Evolutionary conservation across 1,140 invertebrate species (phyloP).

Genomic region (Halesus radiatus): DNA sequence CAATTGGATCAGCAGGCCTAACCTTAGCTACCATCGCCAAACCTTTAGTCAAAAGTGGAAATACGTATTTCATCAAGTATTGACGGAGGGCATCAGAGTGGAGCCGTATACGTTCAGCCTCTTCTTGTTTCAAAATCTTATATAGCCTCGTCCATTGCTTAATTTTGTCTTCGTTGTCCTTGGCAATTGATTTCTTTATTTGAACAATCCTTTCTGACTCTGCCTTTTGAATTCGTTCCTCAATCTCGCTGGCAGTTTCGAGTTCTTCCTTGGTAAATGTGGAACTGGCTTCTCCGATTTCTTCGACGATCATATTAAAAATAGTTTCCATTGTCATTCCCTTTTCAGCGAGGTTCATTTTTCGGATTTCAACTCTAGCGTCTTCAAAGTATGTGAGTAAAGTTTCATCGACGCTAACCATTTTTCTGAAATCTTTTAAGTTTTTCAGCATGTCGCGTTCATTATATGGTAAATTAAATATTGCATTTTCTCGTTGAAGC

Average conservation of each 20-base stretch:
- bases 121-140: conserved; percentile 8
- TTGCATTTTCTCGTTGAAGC: conserved; percentile 12
- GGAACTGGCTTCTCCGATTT: conserved; percentile 1
- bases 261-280: neutral
- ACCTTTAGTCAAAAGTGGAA: conserved; percentile 6
- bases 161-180: conserved; percentile 4
- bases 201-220: neutral
- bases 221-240: neutral
- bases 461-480: conserved; percentile 6
- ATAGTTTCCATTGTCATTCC: neutral
- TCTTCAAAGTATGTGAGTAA: conserved; percentile 33
- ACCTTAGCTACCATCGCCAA: conserved; percentile 23
- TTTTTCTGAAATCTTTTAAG: conserved; percentile 17
- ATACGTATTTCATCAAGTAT: conserved; percentile 22
- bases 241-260: neutral
- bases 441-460: conserved; percentile 19
- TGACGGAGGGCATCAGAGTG: neutral
- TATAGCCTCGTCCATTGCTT: conserved; percentile 18
- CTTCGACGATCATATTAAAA: neutral
- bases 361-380: conserved; percentile 6
- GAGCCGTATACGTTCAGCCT: neutral
- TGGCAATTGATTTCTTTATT: neutral
- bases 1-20: conserved; percentile 16
- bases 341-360: neutral
- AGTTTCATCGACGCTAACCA: neutral